Percentiles rank a stretch among this genome's conserved stretches.
phyloP scores from a whole-genome alignment of 1,140 invertebrate genomes.

The Agrypnia vestita region DNA sequence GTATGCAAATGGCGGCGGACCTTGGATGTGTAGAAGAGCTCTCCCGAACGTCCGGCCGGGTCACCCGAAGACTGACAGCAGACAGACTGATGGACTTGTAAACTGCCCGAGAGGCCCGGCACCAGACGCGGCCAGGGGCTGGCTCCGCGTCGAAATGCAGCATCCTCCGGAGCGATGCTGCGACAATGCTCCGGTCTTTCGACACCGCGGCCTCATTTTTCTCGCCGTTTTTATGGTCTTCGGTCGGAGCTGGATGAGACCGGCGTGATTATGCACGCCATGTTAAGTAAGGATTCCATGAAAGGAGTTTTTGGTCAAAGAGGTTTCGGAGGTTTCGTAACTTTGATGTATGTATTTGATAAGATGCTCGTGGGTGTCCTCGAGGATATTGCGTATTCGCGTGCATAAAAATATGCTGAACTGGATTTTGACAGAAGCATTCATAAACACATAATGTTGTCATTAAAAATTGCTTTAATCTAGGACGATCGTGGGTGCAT shows the following conservation, averaged over 20 bases:
- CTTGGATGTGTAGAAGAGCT: not conserved
- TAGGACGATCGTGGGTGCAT: too few relatives aligned
- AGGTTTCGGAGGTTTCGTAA: conserved; percentile 19
- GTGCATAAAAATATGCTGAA: not conserved
- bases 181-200: not conserved
- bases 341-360: conserved; percentile 20
- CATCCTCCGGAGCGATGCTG: not conserved
- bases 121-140: not conserved
- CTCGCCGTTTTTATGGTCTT: not conserved
- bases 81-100: conserved; percentile 19
- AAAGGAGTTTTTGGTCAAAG: conserved; percentile 30
- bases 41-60: not conserved
- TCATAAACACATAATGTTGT: too few relatives aligned
- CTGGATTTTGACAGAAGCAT: too few relatives aligned
- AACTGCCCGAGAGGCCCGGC: conserved; percentile 9
- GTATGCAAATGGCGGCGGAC: conserved; percentile 39
- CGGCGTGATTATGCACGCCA: conserved; percentile 37
- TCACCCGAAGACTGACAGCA: conserved; percentile 9
- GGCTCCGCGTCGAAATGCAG: not conserved
- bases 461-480: too few relatives aligned
- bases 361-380: conserved; percentile 14
- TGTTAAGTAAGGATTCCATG: conserved; percentile 35
- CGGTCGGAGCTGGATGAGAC: conserved; percentile 1
- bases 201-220: not conserved
- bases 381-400: not conserved